Evolutionary conservation across 2,888 invertebrate genomes (phyloP), one percentile per base, ranked within the genome.

Genomic region (Drosophila paracracens): DNA sequence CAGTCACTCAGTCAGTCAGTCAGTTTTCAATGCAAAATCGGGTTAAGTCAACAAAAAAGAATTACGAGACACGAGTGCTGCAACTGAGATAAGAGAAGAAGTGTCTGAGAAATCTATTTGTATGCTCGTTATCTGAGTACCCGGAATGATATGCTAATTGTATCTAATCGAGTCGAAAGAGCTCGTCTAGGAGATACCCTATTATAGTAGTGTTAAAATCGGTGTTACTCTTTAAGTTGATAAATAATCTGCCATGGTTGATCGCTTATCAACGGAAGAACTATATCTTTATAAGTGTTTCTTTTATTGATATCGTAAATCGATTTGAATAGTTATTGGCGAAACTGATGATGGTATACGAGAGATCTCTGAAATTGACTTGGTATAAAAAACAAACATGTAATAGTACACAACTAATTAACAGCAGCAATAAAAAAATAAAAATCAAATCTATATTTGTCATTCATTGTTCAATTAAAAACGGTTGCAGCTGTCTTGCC

Each of bases 71-170:
- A 18, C 21, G 11, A 40, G 21, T 25, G 61, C 29, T 21, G 35
- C 40, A 48, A 59, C 10, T 33, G 50, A 35, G 76, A 76, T 68
- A 68, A 76, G 60, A 53, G 50, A 64, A 53, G 4, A 8, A 16
- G 2, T 46, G 2, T 25, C 16, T 18, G n/a, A 46, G 18, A 29
- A 38, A 51, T 16, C 10, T 38, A 54, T 27, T 18, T 4, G 8
- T 31, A 29, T 60, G 43, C 29, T 43, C 52, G 46, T 40, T 60
- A 58, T 54, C 63, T 56, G n/a, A 54, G 35, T 2, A 21, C 16
- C 16, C 46, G 16, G 8, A 25, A 16, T 27, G 16, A 46, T 46
- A 25, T 46, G 46, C 25, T 46, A 33, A 33, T 33, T 11, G 2
- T 33, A 11, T 25, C 25, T 25, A 46, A 46, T 13, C 5, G 11